Evolutionary conservation across 2,888 invertebrate species (phyloP).

Genomic region (Aplocera efformata): DNA sequence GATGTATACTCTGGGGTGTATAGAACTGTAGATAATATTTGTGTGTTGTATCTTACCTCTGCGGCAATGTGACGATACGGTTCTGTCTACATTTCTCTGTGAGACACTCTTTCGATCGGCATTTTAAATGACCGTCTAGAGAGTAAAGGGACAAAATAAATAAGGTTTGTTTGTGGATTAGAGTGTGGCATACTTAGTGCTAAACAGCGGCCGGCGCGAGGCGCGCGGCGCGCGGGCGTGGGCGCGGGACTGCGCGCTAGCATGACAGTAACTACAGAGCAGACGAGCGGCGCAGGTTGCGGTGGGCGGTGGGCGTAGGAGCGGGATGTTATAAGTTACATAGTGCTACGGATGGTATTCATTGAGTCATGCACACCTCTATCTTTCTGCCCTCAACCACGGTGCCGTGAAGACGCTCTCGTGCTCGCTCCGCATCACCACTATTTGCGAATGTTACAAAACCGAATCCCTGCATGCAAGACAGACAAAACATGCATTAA

Average conservation of each 20-base stretch:
- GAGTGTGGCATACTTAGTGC: conserved; percentile 70
- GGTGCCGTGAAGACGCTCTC: conserved; percentile 99
- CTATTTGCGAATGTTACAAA: conserved; percentile 99
- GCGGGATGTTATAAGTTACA: conserved; percentile 84
- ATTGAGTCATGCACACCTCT: conserved; percentile 98
- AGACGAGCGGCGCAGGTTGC: conserved; percentile 79
- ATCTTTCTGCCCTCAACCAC: conserved; percentile 99
- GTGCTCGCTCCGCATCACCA: conserved; percentile 99
- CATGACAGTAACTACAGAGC: conserved; percentile 80
- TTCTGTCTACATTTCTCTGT: conserved; percentile 80
- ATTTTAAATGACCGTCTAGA: conserved; percentile 85
- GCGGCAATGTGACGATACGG: conserved; percentile 74
- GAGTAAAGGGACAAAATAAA: conserved; percentile 82
- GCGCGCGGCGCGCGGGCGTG: conserved; percentile 38
- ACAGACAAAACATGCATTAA: conserved; percentile 97
- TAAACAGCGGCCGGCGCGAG: conserved; percentile 39
- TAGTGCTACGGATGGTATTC: conserved; percentile 82
- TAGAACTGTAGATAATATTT: conserved; percentile 53
- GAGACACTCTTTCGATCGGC: conserved; percentile 80
- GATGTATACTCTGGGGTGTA: conserved; percentile 27
- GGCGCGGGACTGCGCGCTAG: conserved; percentile 51
- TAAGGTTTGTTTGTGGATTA: conserved; percentile 79
- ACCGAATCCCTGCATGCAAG: conserved; percentile 99
- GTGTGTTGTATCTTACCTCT: conserved; percentile 75
- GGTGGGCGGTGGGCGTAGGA: conserved; percentile 78